Evolutionary conservation across 2,113 vertebrate species (phyloP), one percentile per base, ranked within the genome.

Genomic region (Oxyruncus cristatus): DNA sequence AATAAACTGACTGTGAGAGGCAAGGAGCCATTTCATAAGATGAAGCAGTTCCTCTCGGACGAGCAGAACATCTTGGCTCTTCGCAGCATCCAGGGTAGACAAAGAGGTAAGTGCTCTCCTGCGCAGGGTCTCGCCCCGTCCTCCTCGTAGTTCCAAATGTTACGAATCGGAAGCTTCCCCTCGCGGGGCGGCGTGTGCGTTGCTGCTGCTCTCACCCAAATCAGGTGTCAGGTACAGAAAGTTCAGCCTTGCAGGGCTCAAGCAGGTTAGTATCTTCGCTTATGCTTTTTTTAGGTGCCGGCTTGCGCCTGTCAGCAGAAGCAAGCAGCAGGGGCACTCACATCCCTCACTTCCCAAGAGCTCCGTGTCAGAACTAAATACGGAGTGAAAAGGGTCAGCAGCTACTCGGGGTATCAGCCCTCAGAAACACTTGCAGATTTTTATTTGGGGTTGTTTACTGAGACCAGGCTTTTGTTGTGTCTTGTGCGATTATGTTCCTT

Each of bases 1-100:
- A 99, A 98, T 98, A 99, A 99, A 98, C 98, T 99, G 93, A 99
- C 99, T 70, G 99, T 99, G 79, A 98, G 99, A 46, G 99, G 99
- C 97, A 99, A 99, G 98, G 99, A 99, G 98, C 99, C 99, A 23
- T 99, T 99, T 98, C 99, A 99, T 97, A 99, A 99, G 98, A 99
- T 99, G 99, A 99, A 99, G 98, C 99, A 99, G 98, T 99, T 99
- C 98, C 98, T 99, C 47, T 99, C 99, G 0, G 99, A 99, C 7
- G 99, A 99, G 98, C 99, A 99, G 98, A 99, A 99, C 98, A 99
- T 99, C 98, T 97, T 99, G 78, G 99, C 99, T 12, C 98, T 99
- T 91, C 98, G 99, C 95, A 99, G 99, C 98, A 99, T 99, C 98
- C 99, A 99, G 98, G 99, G 99, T 96, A 98, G 99, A 94, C 99